Percentiles rank a stretch among this genome's conserved stretches.
These are phyloP conservation scores for Acanthosepion esculentum DNA, from an alignment of 2,888 invertebrate genomes.

Conservation along the genomic window DNA sequence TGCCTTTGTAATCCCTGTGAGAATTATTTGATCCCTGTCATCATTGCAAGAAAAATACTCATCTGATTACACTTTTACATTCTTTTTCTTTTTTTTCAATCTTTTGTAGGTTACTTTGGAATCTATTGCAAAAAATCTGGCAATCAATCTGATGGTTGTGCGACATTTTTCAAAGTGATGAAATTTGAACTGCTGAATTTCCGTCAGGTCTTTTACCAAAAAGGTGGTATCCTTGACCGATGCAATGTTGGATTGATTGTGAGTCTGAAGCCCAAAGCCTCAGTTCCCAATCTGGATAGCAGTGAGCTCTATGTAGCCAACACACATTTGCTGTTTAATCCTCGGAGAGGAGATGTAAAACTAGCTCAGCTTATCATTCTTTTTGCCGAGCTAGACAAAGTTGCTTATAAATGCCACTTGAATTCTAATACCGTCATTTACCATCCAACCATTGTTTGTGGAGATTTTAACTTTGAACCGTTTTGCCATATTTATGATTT, in stretches of 20 bases:
- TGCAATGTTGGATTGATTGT: constrained; percentile 91
- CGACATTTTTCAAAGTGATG: constrained; percentile 85
- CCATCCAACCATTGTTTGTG: constrained; percentile 88
- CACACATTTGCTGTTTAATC: constrained; percentile 95
- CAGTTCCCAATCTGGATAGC: constrained; percentile 48
- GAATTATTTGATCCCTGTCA: no score
- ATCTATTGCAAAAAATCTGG: constrained; percentile 88
- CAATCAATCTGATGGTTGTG: constrained; percentile 88
- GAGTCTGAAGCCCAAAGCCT: constrained; percentile 78
- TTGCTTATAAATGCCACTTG: constrained; percentile 73
- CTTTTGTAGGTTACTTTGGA: constrained; percentile 81
- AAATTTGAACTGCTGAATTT: constrained; percentile 82
- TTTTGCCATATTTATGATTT: constrained; percentile 83
- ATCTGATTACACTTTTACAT: background rate
- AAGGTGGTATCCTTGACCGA: constrained; percentile 81
- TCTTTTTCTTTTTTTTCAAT: background rate
- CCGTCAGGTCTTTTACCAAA: constrained; percentile 83
- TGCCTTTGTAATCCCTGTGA: background rate
- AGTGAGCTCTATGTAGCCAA: constrained; percentile 85
- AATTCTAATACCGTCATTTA: constrained; percentile 75
- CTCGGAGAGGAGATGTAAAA: constrained; percentile 89
- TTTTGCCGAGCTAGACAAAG: constrained; percentile 87
- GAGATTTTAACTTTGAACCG: constrained; percentile 93
- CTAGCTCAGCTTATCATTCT: constrained; percentile 90
- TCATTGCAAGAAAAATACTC: no score